phyloP scores from a whole-genome alignment of 2,888 invertebrate genomes.

The Acronicta aceris region DNA sequence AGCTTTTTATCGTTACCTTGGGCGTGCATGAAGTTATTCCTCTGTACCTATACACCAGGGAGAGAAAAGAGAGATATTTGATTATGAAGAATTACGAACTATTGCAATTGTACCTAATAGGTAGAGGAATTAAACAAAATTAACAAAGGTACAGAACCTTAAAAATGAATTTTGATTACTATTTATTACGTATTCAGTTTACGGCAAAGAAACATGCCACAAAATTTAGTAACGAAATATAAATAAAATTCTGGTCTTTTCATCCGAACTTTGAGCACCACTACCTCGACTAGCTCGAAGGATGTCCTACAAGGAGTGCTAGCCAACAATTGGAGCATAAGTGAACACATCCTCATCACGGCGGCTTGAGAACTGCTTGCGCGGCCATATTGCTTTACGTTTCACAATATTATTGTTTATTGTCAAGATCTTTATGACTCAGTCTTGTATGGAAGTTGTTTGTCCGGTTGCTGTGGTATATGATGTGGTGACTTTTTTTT shows the following conservation, averaged over 20 bases:
- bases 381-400: slow-evolving; percentile 56
- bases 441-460: slow-evolving; percentile 24
- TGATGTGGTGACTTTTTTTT: too few relatives aligned
- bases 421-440: slow-evolving; percentile 46
- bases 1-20: not conserved
- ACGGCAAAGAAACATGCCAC: too few relatives aligned
- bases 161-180: too few relatives aligned
- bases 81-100: too few relatives aligned
- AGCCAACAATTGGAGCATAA: slow-evolving; percentile 85
- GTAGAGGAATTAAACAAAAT: too few relatives aligned
- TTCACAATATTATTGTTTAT: slow-evolving; percentile 55
- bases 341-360: slow-evolving; percentile 87
- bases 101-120: too few relatives aligned
- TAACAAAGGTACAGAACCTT: too few relatives aligned
- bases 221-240: not conserved
- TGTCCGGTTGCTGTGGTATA: slow-evolving; percentile 9
- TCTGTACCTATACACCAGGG: too few relatives aligned
- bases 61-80: too few relatives aligned
- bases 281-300: slow-evolving; percentile 68
- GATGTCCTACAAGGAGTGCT: slow-evolving; percentile 79
- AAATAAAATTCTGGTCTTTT: not conserved
- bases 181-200: too few relatives aligned
- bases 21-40: too few relatives aligned
- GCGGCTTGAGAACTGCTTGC: slow-evolving; percentile 71
- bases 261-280: slow-evolving; percentile 68